Percentiles rank a stretch among this genome's conserved stretches.
These are phyloP conservation scores for Lepidocyrtinus sp. DNA, from an alignment of 2,888 invertebrate genomes.

Conservation along the genomic window DNA sequence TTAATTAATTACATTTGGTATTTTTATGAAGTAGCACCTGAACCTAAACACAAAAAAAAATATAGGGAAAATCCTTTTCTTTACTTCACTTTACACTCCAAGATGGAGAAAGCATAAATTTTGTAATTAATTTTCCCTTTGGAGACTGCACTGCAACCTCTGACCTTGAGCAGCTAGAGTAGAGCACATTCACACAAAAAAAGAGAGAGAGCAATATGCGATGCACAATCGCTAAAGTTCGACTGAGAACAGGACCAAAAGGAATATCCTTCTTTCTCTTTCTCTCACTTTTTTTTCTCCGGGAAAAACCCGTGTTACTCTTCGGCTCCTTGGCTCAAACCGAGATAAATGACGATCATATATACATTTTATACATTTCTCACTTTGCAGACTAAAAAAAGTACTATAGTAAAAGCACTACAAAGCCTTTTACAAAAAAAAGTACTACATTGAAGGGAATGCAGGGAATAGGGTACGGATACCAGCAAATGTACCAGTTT, in stretches of 20 bases:
- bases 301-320: slow-evolving; percentile 53
- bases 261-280: slow-evolving; percentile 42
- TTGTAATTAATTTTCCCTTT: neutral
- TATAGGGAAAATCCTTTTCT: too few relatives aligned
- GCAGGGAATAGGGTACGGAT: slow-evolving; percentile 40
- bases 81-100: neutral
- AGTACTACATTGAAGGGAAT: slow-evolving; percentile 26
- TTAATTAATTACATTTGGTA: too few relatives aligned
- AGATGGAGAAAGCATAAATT: neutral
- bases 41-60: too few relatives aligned
- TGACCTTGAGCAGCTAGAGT: slow-evolving; percentile 53
- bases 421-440: too few relatives aligned
- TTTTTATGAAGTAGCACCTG: too few relatives aligned
- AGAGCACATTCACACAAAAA: slow-evolving; percentile 17
- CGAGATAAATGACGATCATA: neutral
- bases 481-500: slow-evolving; percentile 48
- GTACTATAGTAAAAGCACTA: too few relatives aligned
- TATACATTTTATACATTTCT: too few relatives aligned
- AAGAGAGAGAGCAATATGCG: neutral
- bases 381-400: too few relatives aligned
- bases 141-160: slow-evolving; percentile 49
- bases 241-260: slow-evolving; percentile 47
- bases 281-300: slow-evolving; percentile 46
- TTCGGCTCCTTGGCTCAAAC: slow-evolving; percentile 30
- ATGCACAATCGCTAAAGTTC: slow-evolving; percentile 53